Base-by-base conservation (phyloP, 2,888 invertebrate genomes). In the Agrotis puta region DNA sequence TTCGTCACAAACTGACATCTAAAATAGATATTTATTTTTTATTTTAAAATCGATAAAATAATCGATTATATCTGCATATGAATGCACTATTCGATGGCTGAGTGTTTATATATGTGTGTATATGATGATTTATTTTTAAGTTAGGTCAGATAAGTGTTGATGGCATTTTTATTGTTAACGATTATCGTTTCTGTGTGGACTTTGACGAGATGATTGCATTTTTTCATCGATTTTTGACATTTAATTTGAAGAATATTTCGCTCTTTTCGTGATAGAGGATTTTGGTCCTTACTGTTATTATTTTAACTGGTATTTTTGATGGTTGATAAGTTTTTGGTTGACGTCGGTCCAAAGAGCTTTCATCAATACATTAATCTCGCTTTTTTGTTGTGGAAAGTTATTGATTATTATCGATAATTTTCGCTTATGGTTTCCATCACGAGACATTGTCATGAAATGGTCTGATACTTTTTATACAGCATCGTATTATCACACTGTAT, bases 381-480 rank as follows among this genome's bases (percentile, higher is more conserved):
- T 77, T 79, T 78, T 79, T 79, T 75, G 62, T 65, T 56, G 62
- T 68, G 51, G 69, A 83, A 80, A 77, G 77, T 82, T 82, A 79
- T 82, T 80, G 77, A 82, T 82, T 77, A 80, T 66, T 80, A 80
- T 77, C 64, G 71, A 77, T 80, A 82, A 82, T 79, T 66, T 77
- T 77, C 48, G 71, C 64, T 74, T 71, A 80, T 78, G 73, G 70
- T 56, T 72, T 54, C 43, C 81, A 71, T 79, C 81, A 70, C 64
- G 77, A 51, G 57, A 75, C 70, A 43, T 65, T 79, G 66, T 63
- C 61, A 57, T 61, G 70, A 57, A 16, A 62, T 62, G 33, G 18
- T 50, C 5, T 33, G 50, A 24, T 20, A 61, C 24, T 74, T 78
- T 65, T 78, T 78, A 22, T 24, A 13, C 39, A 9, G 43, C 13